Conservation (phyloP, 92 coral and sea anemone genomes). For the Epizoanthus illoricatus region DNA sequence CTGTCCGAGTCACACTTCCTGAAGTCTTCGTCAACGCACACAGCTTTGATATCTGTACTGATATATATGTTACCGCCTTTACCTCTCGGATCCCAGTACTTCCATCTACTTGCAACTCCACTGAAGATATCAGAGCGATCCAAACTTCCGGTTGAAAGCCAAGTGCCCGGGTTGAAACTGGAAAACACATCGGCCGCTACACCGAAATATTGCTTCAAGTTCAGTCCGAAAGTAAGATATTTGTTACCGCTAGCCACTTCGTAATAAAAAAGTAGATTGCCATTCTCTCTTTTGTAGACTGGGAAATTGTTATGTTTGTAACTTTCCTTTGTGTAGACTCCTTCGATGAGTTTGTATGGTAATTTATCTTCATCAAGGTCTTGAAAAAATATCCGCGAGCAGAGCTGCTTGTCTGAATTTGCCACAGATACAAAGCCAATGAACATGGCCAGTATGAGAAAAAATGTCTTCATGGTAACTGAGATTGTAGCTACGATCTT, state of each 20-base stretch:
- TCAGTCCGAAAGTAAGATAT: conserved; percentile 45
- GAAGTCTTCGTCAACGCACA: conserved; percentile 76
- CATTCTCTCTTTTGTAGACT: conserved; percentile 62
- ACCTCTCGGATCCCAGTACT: conserved; percentile 41
- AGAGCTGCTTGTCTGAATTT: conserved; percentile 41
- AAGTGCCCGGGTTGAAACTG: conserved; percentile 33
- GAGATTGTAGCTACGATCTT: background rate
- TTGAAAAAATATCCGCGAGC: conserved; percentile 70
- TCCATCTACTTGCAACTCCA: conserved; percentile 58
- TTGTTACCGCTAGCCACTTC: conserved; percentile 5
- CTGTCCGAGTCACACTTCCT: conserved; percentile 72
- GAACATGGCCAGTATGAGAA: background rate
- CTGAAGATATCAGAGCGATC: conserved; percentile 56
- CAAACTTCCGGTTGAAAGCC: conserved; percentile 56
- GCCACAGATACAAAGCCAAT: background rate
- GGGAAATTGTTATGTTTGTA: conserved; percentile 60
- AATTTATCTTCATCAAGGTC: conserved; percentile 48
- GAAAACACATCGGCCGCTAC: conserved; percentile 40
- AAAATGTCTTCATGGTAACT: background rate
- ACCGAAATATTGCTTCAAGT: conserved; percentile 47
- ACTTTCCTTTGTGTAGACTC: conserved; percentile 60
- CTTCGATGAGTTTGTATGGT: conserved; percentile 70
- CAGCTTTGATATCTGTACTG: conserved; percentile 54
- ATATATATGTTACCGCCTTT: background rate
- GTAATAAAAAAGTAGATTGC: conserved; percentile 45